Base-by-base conservation (phyloP, 2,797 vertebrate genomes). In the Gallinago stenura region DNA sequence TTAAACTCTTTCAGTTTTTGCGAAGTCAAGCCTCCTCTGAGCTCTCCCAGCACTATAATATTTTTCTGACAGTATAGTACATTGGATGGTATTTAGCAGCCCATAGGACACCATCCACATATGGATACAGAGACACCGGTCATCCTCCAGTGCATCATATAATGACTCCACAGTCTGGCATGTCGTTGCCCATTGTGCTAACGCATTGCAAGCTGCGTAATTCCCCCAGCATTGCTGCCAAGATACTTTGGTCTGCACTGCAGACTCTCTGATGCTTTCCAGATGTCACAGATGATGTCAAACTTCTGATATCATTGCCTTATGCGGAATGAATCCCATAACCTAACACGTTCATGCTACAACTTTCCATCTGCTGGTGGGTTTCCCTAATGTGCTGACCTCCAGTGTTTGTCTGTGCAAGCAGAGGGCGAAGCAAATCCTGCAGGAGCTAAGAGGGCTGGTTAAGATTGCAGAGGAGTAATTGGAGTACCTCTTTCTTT, bases 251-350 rank as follows among this genome's bases (percentile, higher is more conserved):
- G 14, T 58, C 57, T 81, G 57, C 25, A 3, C 70, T 76, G 43
- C 50, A 81, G 66, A 15, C 18, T 15, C 24, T 30, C 41, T 39
- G 64, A 79, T 70, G 86, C 60, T 80, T 90, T 88, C 62, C 83
- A 95, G 77, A 73, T 87, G 58, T 61, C 83, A 87, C 73, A 91
- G 66, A 61, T 87, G 75, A 84, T 73, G 88, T 89, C 62, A 89
- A n/a, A 35, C 53, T 83, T 39, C 77, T 57, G 7, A 86, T 68
- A 75, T 15, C 50, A 43, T 46, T 89, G 83, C 33, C n/a, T 56
- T 46, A 50, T 5, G 37, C 66, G 81, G 64, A 35, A 57, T 9
- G 2, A 82, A 48, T 75, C 57, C n/a, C 26, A 90, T 75, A 83
- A 64, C 41, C 37, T 50, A 35, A 33, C 0, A 2, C 5, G 4